Evolutionary conservation across 2,888 invertebrate genomes (phyloP).

Genomic region (Hipparchia semele): DNA sequence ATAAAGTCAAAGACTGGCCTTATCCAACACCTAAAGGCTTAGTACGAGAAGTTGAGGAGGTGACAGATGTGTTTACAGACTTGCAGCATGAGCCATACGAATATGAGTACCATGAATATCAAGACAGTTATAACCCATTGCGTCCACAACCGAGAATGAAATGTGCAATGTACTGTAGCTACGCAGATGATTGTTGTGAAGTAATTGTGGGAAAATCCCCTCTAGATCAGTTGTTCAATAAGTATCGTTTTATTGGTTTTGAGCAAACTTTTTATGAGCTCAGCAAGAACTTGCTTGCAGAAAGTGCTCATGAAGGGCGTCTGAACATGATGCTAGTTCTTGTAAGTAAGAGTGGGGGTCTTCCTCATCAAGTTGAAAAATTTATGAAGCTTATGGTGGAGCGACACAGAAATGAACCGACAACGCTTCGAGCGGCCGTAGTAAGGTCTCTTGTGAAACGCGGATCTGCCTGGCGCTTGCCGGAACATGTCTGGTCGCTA

Average conservation of each 20-base stretch:
- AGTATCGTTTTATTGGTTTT: constrained; percentile 59
- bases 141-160: not conserved
- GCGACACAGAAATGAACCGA: constrained; percentile 59
- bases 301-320: constrained; percentile 55
- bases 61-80: constrained; percentile 50
- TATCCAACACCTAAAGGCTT: constrained; percentile 45
- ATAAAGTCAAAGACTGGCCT: constrained; percentile 50
- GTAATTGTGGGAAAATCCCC: constrained; percentile 40
- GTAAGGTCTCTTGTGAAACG: constrained; percentile 65
- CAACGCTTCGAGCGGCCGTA: constrained; percentile 58
- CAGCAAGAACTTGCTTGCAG: constrained; percentile 50
- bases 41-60: constrained; percentile 25
- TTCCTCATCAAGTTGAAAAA: constrained; percentile 49
- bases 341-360: constrained; percentile 65
- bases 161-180: constrained; percentile 15
- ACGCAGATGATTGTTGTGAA: constrained; percentile 1
- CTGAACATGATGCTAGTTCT: constrained; percentile 65
- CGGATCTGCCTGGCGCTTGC: constrained; percentile 60
- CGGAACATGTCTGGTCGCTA: constrained; percentile 53
- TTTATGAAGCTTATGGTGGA: constrained; percentile 52
- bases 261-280: constrained; percentile 57
- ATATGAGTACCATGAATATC: constrained; percentile 26
- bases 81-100: constrained; percentile 36
- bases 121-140: not conserved
- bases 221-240: constrained; percentile 59